Conservation (phyloP, 2,113 vertebrate species). For the Eidolon helvum region DNA sequence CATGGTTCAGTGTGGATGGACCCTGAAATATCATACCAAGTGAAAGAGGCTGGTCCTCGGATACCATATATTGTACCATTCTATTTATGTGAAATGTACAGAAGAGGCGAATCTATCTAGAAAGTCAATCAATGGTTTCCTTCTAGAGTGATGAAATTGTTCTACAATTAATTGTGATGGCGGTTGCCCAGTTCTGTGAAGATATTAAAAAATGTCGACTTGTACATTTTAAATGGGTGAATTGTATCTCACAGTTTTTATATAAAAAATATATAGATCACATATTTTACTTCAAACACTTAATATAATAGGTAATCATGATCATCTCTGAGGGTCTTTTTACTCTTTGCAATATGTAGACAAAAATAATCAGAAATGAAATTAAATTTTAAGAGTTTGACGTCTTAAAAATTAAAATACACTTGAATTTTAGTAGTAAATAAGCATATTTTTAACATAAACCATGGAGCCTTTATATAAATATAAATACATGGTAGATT, state of each 20-base stretch:
- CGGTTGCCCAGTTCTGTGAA: neutral
- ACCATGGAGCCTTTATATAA: neutral
- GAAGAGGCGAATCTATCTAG: neutral
- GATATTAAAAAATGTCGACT: neutral
- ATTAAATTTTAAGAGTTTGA: neutral
- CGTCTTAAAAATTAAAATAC: neutral
- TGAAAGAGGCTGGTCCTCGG: neutral
- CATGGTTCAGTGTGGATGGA: rapidly evolving
- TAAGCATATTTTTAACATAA: neutral
- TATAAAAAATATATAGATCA: neutral
- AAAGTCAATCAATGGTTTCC: neutral
- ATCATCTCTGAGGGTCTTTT: neutral
- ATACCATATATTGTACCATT: no score
- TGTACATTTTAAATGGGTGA: neutral
- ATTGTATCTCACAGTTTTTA: neutral
- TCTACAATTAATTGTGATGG: neutral
- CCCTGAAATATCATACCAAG: neutral
- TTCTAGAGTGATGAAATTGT: neutral
- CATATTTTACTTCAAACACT: neutral
- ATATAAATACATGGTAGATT: neutral
- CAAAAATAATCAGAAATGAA: neutral
- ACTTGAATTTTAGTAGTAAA: neutral
- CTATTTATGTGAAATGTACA: neutral
- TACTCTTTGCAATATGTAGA: neutral
- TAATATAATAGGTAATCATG: neutral